Conservation (phyloP, 2,888 invertebrate species). For the Nasonovia ribisnigri region DNA sequence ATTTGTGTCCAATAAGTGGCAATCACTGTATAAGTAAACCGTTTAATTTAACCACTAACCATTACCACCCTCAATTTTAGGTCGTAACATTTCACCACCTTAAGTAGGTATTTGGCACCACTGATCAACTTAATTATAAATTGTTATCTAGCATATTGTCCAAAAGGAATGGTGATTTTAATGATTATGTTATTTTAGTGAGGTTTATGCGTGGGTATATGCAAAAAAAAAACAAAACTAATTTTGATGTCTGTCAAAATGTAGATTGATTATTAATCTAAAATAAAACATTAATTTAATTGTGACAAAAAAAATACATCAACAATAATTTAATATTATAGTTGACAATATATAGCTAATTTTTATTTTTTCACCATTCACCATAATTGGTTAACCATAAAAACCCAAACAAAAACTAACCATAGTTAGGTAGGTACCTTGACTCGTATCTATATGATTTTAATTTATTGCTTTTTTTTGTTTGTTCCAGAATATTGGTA, state of each 20-base stretch:
- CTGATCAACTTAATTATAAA: background rate
- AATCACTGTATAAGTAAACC: too few species aligned
- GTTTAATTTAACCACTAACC: too few species aligned
- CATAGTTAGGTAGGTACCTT: too few species aligned
- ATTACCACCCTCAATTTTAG: too few species aligned
- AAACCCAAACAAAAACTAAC: too few species aligned
- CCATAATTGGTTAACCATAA: too few species aligned
- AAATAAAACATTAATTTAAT: background rate
- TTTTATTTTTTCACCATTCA: background rate
- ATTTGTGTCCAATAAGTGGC: too few species aligned
- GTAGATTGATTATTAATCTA: background rate
- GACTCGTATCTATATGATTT: background rate
- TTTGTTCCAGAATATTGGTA: slow-evolving; percentile 81
- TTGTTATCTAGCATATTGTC: background rate
- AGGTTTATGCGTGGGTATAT: too few species aligned
- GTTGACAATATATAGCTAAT: background rate
- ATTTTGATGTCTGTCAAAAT: too few species aligned
- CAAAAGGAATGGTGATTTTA: background rate
- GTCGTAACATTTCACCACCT: too few species aligned
- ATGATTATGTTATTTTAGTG: background rate
- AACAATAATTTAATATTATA: background rate
- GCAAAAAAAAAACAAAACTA: background rate
- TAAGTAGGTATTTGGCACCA: too few species aligned
- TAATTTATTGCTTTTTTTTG: background rate
- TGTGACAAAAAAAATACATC: too few species aligned